A percentile compares a stretch with the other conserved stretches of the same genome.
These are phyloP conservation scores for Martes martes DNA, from an alignment of 2,113 vertebrate species.

Conservation along the genomic window DNA sequence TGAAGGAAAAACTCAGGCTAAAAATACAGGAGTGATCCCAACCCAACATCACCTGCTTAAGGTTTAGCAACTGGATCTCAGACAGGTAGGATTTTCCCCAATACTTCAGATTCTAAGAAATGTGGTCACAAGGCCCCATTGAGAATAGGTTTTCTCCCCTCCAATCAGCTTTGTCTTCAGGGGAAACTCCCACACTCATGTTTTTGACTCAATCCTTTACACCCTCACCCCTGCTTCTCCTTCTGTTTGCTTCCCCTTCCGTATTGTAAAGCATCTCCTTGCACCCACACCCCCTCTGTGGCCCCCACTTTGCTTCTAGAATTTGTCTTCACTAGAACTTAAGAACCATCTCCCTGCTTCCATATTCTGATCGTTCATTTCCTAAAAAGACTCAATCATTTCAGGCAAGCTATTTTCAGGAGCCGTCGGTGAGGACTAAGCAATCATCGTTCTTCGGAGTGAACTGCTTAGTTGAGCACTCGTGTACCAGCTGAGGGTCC, in stretches of 20 bases:
- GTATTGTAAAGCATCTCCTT: not conserved
- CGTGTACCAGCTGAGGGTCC: not conserved
- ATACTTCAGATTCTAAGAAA: not conserved
- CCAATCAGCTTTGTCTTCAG: not conserved
- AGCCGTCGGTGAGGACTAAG: not conserved
- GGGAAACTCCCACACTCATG: not conserved
- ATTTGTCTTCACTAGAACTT: not conserved
- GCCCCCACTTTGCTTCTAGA: not conserved
- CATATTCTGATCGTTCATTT: not conserved
- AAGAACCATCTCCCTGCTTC: not conserved
- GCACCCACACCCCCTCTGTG: not conserved
- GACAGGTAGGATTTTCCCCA: not conserved
- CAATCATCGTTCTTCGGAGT: not conserved
- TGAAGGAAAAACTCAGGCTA: not conserved
- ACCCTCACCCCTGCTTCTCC: not conserved
- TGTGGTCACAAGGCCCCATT: not conserved
- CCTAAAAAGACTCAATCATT: not conserved
- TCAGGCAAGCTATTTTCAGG: not conserved
- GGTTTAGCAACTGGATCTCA: not conserved
- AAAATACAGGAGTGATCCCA: not conserved
- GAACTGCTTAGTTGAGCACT: slow-evolving; percentile 8
- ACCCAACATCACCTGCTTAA: not conserved
- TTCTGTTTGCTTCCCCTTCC: not conserved
- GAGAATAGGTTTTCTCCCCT: not conserved
- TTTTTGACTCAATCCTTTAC: not conserved